A percentile compares a stretch with the other conserved stretches of the same genome.
Evolutionary conservation across 1,140 invertebrate genomes (phyloP).

Genomic region (Micrasema longulum): DNA sequence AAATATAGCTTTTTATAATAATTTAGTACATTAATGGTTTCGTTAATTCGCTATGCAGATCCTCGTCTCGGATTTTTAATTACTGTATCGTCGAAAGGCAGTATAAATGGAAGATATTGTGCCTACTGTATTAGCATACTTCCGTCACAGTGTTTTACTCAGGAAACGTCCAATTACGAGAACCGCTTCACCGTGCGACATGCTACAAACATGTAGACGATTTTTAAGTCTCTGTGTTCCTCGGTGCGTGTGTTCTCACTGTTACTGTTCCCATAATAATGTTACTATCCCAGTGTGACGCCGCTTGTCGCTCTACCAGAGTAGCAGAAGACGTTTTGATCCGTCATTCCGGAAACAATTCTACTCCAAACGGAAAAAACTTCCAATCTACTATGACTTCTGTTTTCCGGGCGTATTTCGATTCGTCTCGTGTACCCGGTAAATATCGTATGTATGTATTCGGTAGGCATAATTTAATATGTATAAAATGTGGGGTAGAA

Average conservation of each 20-base stretch:
- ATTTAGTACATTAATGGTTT: too few species aligned
- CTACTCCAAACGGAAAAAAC: conserved; percentile 8
- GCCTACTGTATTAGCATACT: too few species aligned
- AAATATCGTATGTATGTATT: conserved; percentile 27
- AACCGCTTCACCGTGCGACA: conserved; percentile 12
- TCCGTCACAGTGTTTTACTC: neutral
- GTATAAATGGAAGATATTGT: too few species aligned
- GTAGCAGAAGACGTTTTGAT: neutral
- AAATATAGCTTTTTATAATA: too few species aligned
- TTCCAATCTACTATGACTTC: neutral
- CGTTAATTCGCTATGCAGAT: too few species aligned
- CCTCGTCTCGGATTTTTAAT: too few species aligned
- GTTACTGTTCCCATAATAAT: too few species aligned
- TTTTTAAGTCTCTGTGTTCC: neutral
- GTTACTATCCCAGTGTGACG: neutral
- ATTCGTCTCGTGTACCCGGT: conserved; percentile 1
- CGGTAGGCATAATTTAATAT: conserved; percentile 9
- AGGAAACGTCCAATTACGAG: conserved; percentile 28
- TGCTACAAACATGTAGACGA: conserved; percentile 4
- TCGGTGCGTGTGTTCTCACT: neutral
- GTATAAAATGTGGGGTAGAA: conserved; percentile 18
- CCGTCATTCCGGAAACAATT: conserved; percentile 16
- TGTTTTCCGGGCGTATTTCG: neutral
- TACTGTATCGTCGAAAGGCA: too few species aligned
- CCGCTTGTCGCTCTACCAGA: conserved; percentile 2